Conservation (phyloP, 2,888 invertebrate species). For the Agrilus cyanescens region DNA sequence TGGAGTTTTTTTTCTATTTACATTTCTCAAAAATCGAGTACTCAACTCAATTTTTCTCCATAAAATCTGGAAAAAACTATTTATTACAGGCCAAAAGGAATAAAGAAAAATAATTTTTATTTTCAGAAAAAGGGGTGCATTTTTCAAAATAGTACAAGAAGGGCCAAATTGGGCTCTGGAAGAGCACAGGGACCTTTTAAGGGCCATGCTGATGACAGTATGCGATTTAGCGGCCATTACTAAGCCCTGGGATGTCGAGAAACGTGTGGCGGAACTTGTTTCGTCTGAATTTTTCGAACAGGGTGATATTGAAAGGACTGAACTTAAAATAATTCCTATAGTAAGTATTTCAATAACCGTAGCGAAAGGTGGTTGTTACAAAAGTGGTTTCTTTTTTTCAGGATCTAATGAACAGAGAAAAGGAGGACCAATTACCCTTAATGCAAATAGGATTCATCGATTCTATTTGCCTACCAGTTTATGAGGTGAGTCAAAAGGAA, state of each 20-base stretch:
- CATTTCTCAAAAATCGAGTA: no score
- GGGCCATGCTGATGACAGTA: constrained; percentile 92
- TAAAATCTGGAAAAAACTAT: no score
- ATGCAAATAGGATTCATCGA: constrained; percentile 97
- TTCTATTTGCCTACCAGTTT: constrained; percentile 87
- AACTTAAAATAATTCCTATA: constrained; percentile 82
- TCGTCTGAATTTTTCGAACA: constrained; percentile 90
- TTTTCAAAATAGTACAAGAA: constrained; percentile 59
- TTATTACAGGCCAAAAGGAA: no score
- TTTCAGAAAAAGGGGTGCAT: constrained; percentile 73
- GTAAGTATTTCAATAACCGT: constrained; percentile 41
- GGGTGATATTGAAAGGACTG: constrained; percentile 80
- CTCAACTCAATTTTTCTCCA: no score
- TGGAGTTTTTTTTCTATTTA: no score
- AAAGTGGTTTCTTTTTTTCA: constrained; percentile 31
- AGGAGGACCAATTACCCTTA: constrained; percentile 83
- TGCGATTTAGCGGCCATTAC: constrained; percentile 91
- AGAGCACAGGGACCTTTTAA: constrained; percentile 66
- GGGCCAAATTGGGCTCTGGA: constrained; percentile 56
- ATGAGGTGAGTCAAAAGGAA: constrained; percentile 57
- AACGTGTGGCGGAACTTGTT: constrained; percentile 82
- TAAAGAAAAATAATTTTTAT: constrained; percentile 9
- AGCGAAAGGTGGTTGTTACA: neutral
- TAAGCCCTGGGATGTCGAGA: constrained; percentile 88
- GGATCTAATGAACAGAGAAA: constrained; percentile 93